Evolutionary conservation across 2,797 vertebrate species (phyloP), one percentile per base, ranked within the genome.

Genomic region (Ptychadena robeensis): DNA sequence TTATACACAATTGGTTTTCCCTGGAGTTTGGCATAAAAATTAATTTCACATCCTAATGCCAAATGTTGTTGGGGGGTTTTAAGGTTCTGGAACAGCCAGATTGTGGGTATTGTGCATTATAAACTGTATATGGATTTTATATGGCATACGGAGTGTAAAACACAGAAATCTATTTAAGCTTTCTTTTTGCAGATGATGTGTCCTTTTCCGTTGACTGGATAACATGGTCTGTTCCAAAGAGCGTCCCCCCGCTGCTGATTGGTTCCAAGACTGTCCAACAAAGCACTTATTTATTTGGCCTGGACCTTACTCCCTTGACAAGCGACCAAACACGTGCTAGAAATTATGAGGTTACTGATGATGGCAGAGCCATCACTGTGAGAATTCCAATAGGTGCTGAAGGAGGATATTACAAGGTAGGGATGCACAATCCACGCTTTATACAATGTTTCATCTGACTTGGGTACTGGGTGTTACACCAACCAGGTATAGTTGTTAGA

Each of bases 401-500:
- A 53, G 95, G 95, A 76, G 95, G 96, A 7, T 93, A 92, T 89
- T 96, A 92, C 83, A 97, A 97, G 95, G 95, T 96, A 57, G 9
- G 89, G 0, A 25, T 18, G 22, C 6, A 22, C 1, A 22, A 18
- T 48, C 14, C 14, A 15, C 3, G 40, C 11, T n/a, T n/a, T n/a
- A n/a, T n/a, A n/a, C n/a, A n/a, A n/a, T n/a, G n/a, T n/a, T n/a
- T n/a, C n/a, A n/a, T n/a, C n/a, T n/a, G n/a, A n/a, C n/a, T n/a
- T n/a, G n/a, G n/a, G n/a, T n/a, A n/a, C n/a, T n/a, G n/a, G n/a
- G n/a, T n/a, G n/a, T n/a, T n/a, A n/a, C n/a, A n/a, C n/a, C n/a
- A n/a, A n/a, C n/a, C n/a, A n/a, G n/a, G n/a, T n/a, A n/a, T n/a
- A n/a, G n/a, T n/a, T n/a, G n/a, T n/a, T n/a, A n/a, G n/a, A n/a